Conservation (phyloP, 2,113 vertebrate species). For the Leptobrachium ailaonicum region DNA sequence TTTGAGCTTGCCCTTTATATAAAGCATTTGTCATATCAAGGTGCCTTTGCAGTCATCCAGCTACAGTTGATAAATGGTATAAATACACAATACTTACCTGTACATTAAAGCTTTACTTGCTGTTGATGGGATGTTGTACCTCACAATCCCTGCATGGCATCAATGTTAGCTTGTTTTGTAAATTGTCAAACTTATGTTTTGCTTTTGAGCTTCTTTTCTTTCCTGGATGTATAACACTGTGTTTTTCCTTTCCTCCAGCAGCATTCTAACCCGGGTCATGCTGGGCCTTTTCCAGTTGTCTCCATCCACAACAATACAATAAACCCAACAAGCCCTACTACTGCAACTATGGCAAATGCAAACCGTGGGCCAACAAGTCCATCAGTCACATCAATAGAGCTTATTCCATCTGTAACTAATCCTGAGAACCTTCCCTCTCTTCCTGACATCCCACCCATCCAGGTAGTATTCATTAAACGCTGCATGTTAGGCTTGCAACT, state of each 20-base stretch:
- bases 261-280: conserved; percentile 97
- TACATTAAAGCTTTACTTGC: too few relatives aligned
- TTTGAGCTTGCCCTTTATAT: too few relatives aligned
- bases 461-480: conserved; percentile 67
- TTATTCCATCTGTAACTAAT: conserved; percentile 97
- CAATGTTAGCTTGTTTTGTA: not conserved
- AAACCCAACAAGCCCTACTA: conserved; percentile 96
- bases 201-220: not conserved
- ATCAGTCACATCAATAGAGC: conserved; percentile 86
- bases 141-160: too few relatives aligned
- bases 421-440: conserved; percentile 95
- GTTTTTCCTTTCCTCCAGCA: conserved; percentile 61
- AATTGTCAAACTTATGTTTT: not conserved
- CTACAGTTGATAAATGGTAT: too few relatives aligned
- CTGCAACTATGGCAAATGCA: conserved; percentile 90
- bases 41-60: too few relatives aligned
- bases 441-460: conserved; percentile 96
- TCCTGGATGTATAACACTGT: not conserved
- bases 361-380: conserved; percentile 92
- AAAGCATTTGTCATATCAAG: too few relatives aligned
- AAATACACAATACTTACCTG: too few relatives aligned
- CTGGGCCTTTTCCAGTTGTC: conserved; percentile 92
- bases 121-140: too few relatives aligned
- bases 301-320: conserved; percentile 90
- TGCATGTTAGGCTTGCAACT: too few relatives aligned